phyloP scores from a whole-genome alignment of 2,888 invertebrate species.

The Noctua fimbriata region DNA sequence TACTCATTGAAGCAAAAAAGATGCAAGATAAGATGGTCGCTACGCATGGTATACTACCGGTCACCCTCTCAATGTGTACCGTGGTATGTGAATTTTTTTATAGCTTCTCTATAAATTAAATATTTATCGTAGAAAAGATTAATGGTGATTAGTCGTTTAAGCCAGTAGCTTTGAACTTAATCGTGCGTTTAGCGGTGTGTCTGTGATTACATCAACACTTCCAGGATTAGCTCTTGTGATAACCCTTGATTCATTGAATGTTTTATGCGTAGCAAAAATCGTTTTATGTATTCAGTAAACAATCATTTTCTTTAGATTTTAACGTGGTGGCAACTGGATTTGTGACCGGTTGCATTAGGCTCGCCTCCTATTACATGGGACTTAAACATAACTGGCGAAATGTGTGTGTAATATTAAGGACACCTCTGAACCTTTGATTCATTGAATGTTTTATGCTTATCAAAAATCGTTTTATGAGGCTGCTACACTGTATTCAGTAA shows the following conservation, averaged over 20 bases:
- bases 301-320: neutral
- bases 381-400: too few relatives aligned
- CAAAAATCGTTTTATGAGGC: neutral
- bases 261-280: neutral
- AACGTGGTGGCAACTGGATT: neutral
- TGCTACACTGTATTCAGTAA: neutral
- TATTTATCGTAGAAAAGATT: constrained; percentile 2
- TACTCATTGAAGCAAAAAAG: constrained; percentile 45
- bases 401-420: too few relatives aligned
- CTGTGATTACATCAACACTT: neutral
- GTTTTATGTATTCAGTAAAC: neutral
- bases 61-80: neutral
- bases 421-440: neutral
- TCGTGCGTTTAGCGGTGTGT: neutral
- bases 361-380: too few relatives aligned
- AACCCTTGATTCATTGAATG: neutral
- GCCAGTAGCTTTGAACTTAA: constrained; percentile 3
- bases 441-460: neutral
- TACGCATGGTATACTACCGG: constrained; percentile 18
- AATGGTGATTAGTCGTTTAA: constrained; percentile 4
- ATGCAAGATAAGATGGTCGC: constrained; percentile 34
- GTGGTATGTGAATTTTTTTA: neutral
- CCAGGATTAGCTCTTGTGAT: neutral
- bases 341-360: too few relatives aligned
- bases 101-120: neutral